Conservation (phyloP, 2,888 invertebrate species). For the Parascotia fuliginaria region DNA sequence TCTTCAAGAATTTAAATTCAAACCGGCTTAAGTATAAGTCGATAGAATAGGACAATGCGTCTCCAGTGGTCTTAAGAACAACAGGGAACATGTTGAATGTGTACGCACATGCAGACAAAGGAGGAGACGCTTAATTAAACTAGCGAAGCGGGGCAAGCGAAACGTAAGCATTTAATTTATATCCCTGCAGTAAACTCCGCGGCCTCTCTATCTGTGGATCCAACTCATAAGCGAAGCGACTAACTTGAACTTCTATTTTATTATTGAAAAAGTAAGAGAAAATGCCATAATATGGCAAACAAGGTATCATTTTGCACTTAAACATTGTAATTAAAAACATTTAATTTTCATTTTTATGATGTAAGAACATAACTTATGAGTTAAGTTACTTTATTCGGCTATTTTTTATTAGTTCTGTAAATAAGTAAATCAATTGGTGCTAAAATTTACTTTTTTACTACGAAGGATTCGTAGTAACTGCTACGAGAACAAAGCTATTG, state of each 20-base stretch:
- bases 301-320: too few species aligned
- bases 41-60: constrained; percentile 47
- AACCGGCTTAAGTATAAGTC: constrained; percentile 33
- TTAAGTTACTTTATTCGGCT: too few species aligned
- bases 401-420: too few species aligned
- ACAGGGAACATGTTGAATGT: constrained; percentile 74
- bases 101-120: constrained; percentile 81
- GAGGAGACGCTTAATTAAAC: constrained; percentile 83
- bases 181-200: constrained; percentile 84
- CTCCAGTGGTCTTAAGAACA: constrained; percentile 64
- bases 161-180: constrained; percentile 86
- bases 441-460: neutral
- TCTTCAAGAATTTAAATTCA: constrained; percentile 36
- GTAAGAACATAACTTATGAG: too few species aligned
- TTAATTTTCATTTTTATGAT: too few species aligned
- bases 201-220: constrained; percentile 64
- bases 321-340: too few species aligned
- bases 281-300: too few species aligned
- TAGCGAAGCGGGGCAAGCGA: constrained; percentile 80
- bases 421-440: too few species aligned
- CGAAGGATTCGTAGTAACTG: neutral
- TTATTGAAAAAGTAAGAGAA: too few species aligned
- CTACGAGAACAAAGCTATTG: neutral
- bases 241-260: too few species aligned
- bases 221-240: constrained; percentile 58